Evolutionary conservation across 2,797 vertebrate genomes (phyloP).

Genomic region (Sebastolobus altivelis): DNA sequence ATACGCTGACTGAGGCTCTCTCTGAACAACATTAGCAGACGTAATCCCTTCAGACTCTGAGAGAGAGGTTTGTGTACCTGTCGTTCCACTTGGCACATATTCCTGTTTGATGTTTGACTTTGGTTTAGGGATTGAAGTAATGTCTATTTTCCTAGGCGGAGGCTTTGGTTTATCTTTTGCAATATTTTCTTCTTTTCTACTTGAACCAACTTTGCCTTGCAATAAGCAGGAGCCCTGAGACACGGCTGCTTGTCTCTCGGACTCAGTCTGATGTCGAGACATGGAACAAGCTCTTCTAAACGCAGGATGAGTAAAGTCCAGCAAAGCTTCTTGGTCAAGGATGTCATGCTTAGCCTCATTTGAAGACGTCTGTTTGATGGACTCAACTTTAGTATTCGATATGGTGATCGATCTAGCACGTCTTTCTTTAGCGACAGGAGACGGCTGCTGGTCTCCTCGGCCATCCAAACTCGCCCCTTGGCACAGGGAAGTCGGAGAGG

Average conservation of each 20-base stretch:
- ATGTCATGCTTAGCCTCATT: constrained; percentile 40
- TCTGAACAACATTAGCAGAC: constrained; percentile 31
- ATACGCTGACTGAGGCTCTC: constrained; percentile 45
- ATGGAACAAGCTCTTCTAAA: constrained; percentile 25
- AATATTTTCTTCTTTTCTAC: constrained; percentile 61
- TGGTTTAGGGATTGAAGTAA: constrained; percentile 35
- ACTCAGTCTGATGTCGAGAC: constrained; percentile 35
- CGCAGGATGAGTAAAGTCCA: constrained; percentile 60
- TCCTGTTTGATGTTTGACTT: constrained; percentile 45
- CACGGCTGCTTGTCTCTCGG: constrained; percentile 32
- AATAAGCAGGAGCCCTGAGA: constrained; percentile 50
- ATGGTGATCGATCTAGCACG: constrained; percentile 70
- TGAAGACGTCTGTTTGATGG: constrained; percentile 19
- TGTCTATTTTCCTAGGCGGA: constrained; percentile 45
- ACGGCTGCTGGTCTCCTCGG: constrained; percentile 52
- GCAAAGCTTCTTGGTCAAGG: constrained; percentile 64
- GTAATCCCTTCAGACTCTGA: constrained; percentile 50
- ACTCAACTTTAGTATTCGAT: constrained; percentile 54
- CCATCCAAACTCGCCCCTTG: constrained; percentile 40
- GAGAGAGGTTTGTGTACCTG: constrained; percentile 31
- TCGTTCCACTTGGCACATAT: constrained; percentile 25
- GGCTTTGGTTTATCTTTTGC: constrained; percentile 49
- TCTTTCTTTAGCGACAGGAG: constrained; percentile 69
- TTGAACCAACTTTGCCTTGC: constrained; percentile 62
- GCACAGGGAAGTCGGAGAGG: constrained; percentile 56